These are phyloP conservation scores for Ylistrum balloti DNA, from an alignment of 1,140 invertebrate species.

Conservation along the genomic window DNA sequence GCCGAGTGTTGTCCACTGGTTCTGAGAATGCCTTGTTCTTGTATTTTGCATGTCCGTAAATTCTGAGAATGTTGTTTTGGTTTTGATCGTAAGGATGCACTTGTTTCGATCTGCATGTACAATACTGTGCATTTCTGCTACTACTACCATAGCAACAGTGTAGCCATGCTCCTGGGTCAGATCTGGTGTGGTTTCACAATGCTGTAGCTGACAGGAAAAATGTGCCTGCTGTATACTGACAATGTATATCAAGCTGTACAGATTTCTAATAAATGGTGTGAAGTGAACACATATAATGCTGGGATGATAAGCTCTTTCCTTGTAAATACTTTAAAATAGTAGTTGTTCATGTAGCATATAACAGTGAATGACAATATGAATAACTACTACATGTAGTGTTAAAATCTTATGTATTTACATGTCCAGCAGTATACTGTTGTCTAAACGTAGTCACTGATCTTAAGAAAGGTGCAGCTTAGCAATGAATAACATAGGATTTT, in stretches of 20 bases:
- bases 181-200: constrained; percentile 26
- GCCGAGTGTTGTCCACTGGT: background rate
- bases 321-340: background rate
- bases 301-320: background rate
- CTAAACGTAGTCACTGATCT: too few species aligned
- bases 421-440: too few species aligned
- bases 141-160: background rate
- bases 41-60: too few species aligned
- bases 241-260: background rate
- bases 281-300: background rate
- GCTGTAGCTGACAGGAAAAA: background rate
- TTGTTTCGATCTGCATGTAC: background rate
- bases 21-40: too few species aligned
- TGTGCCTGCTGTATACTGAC: constrained; percentile 10
- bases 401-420: too few species aligned
- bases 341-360: background rate
- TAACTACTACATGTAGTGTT: too few species aligned
- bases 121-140: background rate
- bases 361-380: too few species aligned
- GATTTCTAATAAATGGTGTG: constrained; percentile 16
- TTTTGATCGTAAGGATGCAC: background rate
- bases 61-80: constrained; percentile 38
- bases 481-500: too few species aligned
- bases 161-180: constrained; percentile 32
- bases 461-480: too few species aligned